These are phyloP conservation scores for Entomobrya multifasciata DNA, from an alignment of 2,888 invertebrate genomes.

Conservation along the genomic window DNA sequence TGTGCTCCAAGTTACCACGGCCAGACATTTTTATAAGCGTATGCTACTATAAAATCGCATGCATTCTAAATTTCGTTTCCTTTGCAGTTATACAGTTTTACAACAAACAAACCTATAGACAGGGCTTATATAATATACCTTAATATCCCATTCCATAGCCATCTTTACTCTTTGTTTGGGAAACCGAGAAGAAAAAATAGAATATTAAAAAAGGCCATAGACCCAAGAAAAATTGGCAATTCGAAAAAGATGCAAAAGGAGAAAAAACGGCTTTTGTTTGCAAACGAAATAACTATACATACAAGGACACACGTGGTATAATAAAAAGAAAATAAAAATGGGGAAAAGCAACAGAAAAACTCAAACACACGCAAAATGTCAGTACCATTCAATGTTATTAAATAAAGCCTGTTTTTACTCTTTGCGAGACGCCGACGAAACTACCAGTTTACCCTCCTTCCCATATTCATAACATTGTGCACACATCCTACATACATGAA, in stretches of 20 bases:
- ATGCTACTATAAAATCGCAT: not conserved
- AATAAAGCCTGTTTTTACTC: conserved; percentile 36
- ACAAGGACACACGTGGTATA: not conserved
- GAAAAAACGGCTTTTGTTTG: conserved; percentile 42
- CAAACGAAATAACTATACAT: conserved; percentile 34
- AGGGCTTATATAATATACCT: not conserved
- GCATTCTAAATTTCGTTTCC: conserved; percentile 3
- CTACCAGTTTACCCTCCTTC: conserved; percentile 38
- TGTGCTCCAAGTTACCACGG: too few species aligned
- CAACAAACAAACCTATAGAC: not conserved
- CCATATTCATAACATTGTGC: too few species aligned
- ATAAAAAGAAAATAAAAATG: conserved; percentile 23
- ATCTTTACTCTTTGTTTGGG: conserved; percentile 23
- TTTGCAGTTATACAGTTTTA: conserved; percentile 37
- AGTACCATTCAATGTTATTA: conserved; percentile 56
- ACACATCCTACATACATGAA: conserved; percentile 12
- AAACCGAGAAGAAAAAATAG: conserved; percentile 22
- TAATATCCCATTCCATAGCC: too few species aligned
- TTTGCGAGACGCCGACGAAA: conserved; percentile 34
- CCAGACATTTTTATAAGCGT: too few species aligned
- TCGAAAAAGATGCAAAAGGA: conserved; percentile 32
- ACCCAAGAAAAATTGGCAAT: conserved; percentile 54
- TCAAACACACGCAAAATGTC: conserved; percentile 58
- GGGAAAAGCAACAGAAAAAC: conserved; percentile 22
- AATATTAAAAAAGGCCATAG: conserved; percentile 22